Percentiles rank a stretch among this genome's conserved stretches.
Conservation (phyloP, 2,888 invertebrate species). For the Rapana venosa region DNA sequence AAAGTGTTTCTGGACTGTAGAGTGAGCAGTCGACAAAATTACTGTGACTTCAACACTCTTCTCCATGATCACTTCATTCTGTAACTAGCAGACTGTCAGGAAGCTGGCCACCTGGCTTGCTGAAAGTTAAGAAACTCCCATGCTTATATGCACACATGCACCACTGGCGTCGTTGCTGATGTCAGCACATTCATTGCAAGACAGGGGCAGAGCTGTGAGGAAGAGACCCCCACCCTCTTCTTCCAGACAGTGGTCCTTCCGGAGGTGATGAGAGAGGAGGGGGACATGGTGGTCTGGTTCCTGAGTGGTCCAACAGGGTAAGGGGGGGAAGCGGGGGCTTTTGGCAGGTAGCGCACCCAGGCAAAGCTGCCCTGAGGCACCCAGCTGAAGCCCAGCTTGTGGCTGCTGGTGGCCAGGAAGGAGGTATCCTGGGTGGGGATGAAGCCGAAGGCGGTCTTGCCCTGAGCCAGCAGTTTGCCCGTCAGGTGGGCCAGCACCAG, state of each 20-base stretch:
- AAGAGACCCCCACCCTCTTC: conserved; percentile 28
- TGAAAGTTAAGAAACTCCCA: background rate
- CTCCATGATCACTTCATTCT: too few relatives aligned
- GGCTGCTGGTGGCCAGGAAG: conserved; percentile 60
- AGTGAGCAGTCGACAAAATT: too few relatives aligned
- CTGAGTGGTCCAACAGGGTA: background rate
- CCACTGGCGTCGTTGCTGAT: conserved; percentile 38
- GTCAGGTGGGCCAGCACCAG: conserved; percentile 66
- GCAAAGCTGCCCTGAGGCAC: conserved; percentile 71
- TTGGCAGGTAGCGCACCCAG: conserved; percentile 61
- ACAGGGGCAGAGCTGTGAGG: conserved; percentile 50
- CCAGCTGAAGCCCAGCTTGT: conserved; percentile 70
- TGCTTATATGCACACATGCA: background rate
- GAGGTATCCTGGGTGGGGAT: conserved; percentile 65
- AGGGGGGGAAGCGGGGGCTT: background rate
- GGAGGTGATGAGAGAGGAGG: background rate
- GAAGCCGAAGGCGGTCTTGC: conserved; percentile 68
- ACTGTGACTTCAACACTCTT: too few relatives aligned
- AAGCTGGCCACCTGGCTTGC: too few relatives aligned
- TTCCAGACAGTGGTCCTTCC: background rate
- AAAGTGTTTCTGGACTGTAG: too few relatives aligned
- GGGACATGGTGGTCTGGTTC: background rate
- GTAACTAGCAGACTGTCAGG: too few relatives aligned
- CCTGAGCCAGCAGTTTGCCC: conserved; percentile 58
- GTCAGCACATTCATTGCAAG: conserved; percentile 51